Conservation (phyloP, 2,888 invertebrate genomes). For the Dysmachus trigonus region DNA sequence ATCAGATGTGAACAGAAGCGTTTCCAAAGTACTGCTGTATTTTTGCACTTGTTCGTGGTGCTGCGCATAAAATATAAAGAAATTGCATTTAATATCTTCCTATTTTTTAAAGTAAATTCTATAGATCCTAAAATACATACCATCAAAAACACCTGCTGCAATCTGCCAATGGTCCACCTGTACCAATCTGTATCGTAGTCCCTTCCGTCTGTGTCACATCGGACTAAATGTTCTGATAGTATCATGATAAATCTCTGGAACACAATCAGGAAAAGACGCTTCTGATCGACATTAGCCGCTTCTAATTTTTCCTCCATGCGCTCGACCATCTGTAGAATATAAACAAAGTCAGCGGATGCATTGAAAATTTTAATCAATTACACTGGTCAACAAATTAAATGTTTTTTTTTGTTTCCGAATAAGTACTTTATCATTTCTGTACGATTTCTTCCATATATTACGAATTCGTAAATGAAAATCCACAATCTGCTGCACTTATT, state of each 20-base stretch:
- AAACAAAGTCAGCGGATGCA: neutral
- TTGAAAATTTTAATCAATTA: neutral
- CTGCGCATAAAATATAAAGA: constrained; percentile 69
- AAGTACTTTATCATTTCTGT: no score
- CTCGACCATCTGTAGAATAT: constrained; percentile 77
- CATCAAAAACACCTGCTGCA: constrained; percentile 93
- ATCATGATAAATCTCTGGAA: constrained; percentile 99
- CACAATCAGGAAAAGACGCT: constrained; percentile 94
- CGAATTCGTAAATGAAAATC: no score
- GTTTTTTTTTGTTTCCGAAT: no score
- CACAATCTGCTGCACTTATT: no score
- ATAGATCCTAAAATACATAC: constrained; percentile 65
- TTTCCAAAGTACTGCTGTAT: constrained; percentile 94
- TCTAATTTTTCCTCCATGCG: constrained; percentile 95
- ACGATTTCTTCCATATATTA: no score
- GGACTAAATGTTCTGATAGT: constrained; percentile 92
- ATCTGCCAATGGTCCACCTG: constrained; percentile 91
- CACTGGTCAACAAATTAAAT: no score
- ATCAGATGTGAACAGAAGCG: constrained; percentile 94
- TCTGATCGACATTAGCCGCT: constrained; percentile 94
- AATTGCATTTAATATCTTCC: constrained; percentile 52
- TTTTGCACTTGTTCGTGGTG: constrained; percentile 98
- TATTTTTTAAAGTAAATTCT: neutral
- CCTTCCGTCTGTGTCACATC: constrained; percentile 91
- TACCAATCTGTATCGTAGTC: constrained; percentile 97